Conservation (phyloP, 2,888 invertebrate species). For the Cephonodes hylas region DNA sequence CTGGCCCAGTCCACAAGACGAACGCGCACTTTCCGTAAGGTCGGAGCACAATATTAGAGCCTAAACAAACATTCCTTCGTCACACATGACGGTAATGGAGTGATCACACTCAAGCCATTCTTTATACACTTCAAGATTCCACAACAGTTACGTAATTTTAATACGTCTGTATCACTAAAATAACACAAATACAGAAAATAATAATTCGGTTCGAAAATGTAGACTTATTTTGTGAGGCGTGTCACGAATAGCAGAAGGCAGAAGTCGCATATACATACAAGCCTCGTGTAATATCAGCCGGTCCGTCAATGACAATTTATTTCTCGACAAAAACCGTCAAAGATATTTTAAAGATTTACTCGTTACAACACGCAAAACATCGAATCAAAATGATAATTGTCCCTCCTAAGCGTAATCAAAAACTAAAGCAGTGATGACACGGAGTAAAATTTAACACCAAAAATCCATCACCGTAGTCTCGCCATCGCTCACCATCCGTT, state of each 20-base stretch:
- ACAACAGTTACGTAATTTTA: constrained; percentile 81
- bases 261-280: constrained; percentile 82
- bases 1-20: constrained; percentile 72
- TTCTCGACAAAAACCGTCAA: constrained; percentile 70
- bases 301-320: constrained; percentile 81
- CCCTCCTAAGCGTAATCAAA: constrained; percentile 65
- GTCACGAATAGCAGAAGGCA: constrained; percentile 81
- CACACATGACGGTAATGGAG: constrained; percentile 81
- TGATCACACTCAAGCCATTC: constrained; percentile 80
- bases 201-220: constrained; percentile 77
- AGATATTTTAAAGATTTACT: constrained; percentile 62
- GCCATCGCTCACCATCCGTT: constrained; percentile 82
- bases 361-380: constrained; percentile 64
- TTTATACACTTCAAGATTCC: constrained; percentile 78
- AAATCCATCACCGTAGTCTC: constrained; percentile 82
- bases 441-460: constrained; percentile 81
- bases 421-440: constrained; percentile 77
- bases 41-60: constrained; percentile 77
- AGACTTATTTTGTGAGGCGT: constrained; percentile 81
- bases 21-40: constrained; percentile 75
- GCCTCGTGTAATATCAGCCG: constrained; percentile 82
- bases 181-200: constrained; percentile 76
- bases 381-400: constrained; percentile 65
- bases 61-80: constrained; percentile 82
- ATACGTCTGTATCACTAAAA: constrained; percentile 76